A percentile compares a stretch with the other conserved stretches of the same genome.
Conservation (phyloP, 1,140 invertebrate species). For the Phymorhynchus buccinoides region DNA sequence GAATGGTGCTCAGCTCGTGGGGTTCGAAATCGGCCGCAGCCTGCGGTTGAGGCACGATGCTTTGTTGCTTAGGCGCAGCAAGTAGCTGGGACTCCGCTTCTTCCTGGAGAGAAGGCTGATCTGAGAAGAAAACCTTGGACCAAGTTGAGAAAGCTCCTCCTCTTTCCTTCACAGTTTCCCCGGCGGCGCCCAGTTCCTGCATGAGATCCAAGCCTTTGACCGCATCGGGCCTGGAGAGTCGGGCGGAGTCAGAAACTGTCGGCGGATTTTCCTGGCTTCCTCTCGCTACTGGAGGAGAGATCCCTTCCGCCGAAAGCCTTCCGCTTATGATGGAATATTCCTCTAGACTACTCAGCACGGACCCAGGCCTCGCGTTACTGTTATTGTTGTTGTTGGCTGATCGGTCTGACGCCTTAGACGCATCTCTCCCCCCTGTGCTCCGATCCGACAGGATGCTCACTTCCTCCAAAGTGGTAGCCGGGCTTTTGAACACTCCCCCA, state of each 20-base stretch:
- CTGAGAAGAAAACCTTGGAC: neutral
- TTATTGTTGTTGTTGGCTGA: too few relatives aligned
- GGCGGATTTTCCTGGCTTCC: neutral
- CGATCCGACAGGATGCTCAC: constrained; percentile 23
- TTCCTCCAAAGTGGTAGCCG: constrained; percentile 24
- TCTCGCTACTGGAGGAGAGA: neutral
- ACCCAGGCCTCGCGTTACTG: neutral
- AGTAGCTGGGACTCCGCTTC: neutral
- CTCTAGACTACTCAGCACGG: neutral
- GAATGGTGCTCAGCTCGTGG: constrained; percentile 58
- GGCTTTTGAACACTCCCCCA: neutral
- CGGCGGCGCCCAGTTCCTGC: neutral
- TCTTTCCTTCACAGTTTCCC: neutral
- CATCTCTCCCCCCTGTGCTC: neutral
- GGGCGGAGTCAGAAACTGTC: neutral
- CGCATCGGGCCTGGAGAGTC: neutral
- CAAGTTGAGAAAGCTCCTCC: neutral
- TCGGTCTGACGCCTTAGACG: too few relatives aligned
- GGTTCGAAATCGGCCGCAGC: constrained; percentile 32
- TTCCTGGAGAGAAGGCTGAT: too few relatives aligned
- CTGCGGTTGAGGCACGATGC: neutral
- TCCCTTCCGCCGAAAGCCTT: neutral
- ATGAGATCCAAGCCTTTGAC: neutral
- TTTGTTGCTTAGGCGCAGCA: neutral
- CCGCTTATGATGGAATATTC: constrained; percentile 18